A percentile compares a stretch with the other conserved stretches of the same genome.
These are phyloP conservation scores for Calliopum simillimum DNA, from an alignment of 2,888 invertebrate genomes.

Conservation along the genomic window DNA sequence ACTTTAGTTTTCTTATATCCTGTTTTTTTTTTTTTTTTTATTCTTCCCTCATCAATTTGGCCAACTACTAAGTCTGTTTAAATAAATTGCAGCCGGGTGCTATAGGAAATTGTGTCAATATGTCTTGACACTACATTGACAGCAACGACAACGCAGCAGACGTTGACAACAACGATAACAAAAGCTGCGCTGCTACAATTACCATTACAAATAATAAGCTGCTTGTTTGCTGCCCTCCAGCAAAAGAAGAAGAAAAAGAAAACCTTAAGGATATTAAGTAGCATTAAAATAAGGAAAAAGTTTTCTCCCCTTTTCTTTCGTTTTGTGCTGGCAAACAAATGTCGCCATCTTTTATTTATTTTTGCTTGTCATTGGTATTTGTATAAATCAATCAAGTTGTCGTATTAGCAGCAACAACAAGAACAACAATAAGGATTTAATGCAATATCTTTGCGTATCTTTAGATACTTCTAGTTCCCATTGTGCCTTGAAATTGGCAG, in stretches of 20 bases:
- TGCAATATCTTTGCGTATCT: neutral
- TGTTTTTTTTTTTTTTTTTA: too few relatives aligned
- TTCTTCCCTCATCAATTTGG: too few relatives aligned
- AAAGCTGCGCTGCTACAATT: constrained; percentile 1
- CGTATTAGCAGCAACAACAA: neutral
- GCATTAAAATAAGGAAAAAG: neutral
- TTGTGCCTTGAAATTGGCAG: constrained; percentile 17
- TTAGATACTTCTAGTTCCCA: neutral
- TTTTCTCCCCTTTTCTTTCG: too few relatives aligned
- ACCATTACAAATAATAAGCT: constrained; percentile 18
- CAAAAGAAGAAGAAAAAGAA: neutral
- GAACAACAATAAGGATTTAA: neutral
- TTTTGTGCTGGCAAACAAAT: neutral
- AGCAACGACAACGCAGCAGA: neutral
- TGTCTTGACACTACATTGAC: neutral
- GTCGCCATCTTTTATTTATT: constrained; percentile 18
- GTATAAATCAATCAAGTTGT: constrained; percentile 22
- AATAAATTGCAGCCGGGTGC: constrained; percentile 8
- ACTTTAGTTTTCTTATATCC: too few relatives aligned
- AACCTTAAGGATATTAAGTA: neutral
- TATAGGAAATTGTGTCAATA: constrained; percentile 9
- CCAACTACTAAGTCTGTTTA: neutral
- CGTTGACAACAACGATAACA: constrained; percentile 1
- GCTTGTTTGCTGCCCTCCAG: neutral
- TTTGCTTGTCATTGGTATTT: constrained; percentile 5